A percentile compares a stretch with the other conserved stretches of the same genome.
These are phyloP conservation scores for Vireo altiloquus DNA, from an alignment of 2,113 vertebrate genomes.

Conservation along the genomic window DNA sequence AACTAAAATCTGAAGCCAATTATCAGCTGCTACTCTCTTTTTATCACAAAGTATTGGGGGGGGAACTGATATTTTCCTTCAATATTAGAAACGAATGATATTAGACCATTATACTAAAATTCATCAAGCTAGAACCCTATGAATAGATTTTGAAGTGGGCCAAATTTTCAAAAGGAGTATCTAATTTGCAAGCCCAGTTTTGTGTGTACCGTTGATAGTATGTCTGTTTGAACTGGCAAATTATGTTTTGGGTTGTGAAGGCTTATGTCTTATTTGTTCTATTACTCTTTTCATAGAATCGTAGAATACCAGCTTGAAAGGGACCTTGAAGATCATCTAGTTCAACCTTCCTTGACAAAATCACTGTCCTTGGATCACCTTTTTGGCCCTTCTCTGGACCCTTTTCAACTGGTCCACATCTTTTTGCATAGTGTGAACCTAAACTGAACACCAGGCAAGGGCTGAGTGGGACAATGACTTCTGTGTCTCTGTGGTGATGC, in stretches of 20 bases:
- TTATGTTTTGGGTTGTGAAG: neutral
- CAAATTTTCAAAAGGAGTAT: neutral
- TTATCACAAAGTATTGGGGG: neutral
- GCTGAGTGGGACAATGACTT: neutral
- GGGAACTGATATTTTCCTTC: neutral
- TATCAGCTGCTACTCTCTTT: neutral
- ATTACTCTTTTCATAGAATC: neutral
- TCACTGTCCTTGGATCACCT: neutral
- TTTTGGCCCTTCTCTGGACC: neutral
- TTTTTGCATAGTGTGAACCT: neutral
- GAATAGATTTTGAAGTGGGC: neutral
- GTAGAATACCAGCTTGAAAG: neutral
- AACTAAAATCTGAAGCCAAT: neutral
- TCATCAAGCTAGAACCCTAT: neutral
- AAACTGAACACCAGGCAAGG: rapidly evolving
- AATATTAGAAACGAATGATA: neutral
- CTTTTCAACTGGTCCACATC: neutral
- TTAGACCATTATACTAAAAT: neutral
- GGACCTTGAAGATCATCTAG: neutral
- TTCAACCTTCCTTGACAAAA: neutral
- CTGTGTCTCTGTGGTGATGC: neutral
- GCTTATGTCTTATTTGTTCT: neutral
- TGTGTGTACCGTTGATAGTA: neutral
- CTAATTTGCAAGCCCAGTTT: neutral
- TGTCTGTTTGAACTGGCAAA: neutral